Base-by-base conservation (phyloP, 1,140 invertebrate species). In the Branchinecta lindahli region DNA sequence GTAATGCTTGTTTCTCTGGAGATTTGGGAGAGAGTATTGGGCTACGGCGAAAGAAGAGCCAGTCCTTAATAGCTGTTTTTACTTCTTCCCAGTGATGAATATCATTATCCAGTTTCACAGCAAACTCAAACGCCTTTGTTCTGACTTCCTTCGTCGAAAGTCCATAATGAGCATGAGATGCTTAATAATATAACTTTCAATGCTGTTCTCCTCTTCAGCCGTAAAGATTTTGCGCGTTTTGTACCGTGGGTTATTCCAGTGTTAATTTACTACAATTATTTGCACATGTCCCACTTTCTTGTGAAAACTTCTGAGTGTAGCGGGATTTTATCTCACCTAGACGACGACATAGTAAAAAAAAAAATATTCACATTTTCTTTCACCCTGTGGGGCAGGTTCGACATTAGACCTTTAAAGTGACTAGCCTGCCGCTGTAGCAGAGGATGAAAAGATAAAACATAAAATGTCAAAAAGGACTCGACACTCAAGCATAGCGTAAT, bases 1-100 rank as follows among this genome's bases (percentile, higher is more conserved):
- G 76, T 74, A 21, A 79, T 47, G 68, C 76, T 77, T 21, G 77
- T 79, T 45, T 75, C 77, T 82, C 79, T 66, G 79, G 78, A 72
- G 74, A 77, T 73, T 79, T 69, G 10, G 79, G 66, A 45, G 76
- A 76, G 46, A 80, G 69, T 44, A 74, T 69, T 68, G 73, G 73
- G 70, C 82, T 74, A 44, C 78, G 71, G 70, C 75, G 77, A 75
- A 80, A 74, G 71, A 81, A 82, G 47, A 52, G 47, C 47, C 47
- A 52, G n/a, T 52, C 47, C 47, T 52, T 52, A 52, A 9, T n/a
- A 52, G 47, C 47, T 52, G 47, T n/a, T n/a, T n/a, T n/a, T n/a
- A n/a, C 47, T 52, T 52, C 47, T 52, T 52, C 47, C 47, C 47
- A 52, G n/a, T 52, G 9, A 52, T 52, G 9, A 52, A 52, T 9